Conservation (phyloP, 2,113 vertebrate genomes). For the Ginglymostoma cirratum region DNA sequence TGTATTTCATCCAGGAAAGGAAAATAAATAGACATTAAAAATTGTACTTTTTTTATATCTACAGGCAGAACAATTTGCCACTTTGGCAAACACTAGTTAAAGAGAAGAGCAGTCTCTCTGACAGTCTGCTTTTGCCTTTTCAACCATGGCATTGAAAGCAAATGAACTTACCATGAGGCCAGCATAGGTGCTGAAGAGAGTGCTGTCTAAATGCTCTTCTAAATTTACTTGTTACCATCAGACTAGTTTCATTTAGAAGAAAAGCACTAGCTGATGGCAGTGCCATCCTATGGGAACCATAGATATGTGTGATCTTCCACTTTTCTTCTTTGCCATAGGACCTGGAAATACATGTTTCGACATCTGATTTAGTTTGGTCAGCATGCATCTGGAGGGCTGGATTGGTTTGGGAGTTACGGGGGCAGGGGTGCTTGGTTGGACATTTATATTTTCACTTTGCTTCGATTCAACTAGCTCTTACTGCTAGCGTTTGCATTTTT, state of each 20-base stretch:
- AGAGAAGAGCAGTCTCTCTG: constrained; percentile 17
- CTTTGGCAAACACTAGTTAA: not conserved
- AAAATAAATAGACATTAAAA: constrained; percentile 62
- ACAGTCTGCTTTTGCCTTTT: constrained; percentile 22
- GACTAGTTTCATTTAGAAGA: constrained; percentile 43
- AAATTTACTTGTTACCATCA: constrained; percentile 43
- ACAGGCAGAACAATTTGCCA: constrained; percentile 32
- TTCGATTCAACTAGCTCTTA: constrained; percentile 46
- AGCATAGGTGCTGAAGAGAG: constrained; percentile 52
- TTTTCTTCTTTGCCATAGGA: not conserved
- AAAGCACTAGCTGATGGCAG: constrained; percentile 37
- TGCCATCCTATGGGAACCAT: not conserved
- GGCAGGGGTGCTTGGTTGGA: not conserved
- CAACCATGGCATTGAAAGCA: constrained; percentile 13
- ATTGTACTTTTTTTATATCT: constrained; percentile 3
- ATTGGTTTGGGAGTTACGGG: constrained; percentile 36
- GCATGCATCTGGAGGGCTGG: constrained; percentile 41
- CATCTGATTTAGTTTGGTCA: not conserved
- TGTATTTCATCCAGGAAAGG: constrained; percentile 48
- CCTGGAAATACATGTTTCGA: not conserved
- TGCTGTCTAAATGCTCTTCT: constrained; percentile 42
- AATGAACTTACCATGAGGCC: constrained; percentile 43
- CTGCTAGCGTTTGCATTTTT: constrained; percentile 42
- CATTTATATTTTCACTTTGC: constrained; percentile 44
- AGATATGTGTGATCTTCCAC: not conserved